Base-by-base conservation (phyloP, 2,797 vertebrate species). In the Brotula barbata region DNA sequence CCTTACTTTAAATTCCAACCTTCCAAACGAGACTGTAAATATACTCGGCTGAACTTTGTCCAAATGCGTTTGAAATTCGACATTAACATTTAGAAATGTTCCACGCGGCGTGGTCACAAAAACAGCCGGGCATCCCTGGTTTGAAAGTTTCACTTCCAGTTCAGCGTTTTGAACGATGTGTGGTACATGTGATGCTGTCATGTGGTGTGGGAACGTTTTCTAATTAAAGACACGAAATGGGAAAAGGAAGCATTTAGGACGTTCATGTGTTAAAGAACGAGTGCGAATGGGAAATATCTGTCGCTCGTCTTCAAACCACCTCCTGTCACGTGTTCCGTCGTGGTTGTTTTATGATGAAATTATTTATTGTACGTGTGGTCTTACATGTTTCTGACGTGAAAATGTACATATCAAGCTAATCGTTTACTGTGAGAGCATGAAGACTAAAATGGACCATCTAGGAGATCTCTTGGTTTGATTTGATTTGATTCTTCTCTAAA, bases 351-450 rank as follows among this genome's bases (percentile, higher is more conserved):
- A 34, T 47, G 40, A 65, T 33, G 13, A 42, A 36, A 55, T 74
- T 81, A 79, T 81, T 81, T 80, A 80, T 53, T 64, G 2, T 45
- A 17, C 22, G 31, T 52, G 22, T 48, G 20, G 23, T 57, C 39
- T 44, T 37, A 58, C 25, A 60, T 52, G 1, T 71, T 44, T 59
- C 50, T 71, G 43, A 58, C 31, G 46, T 43, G 15, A 17, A 58
- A 43, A 49, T 21, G 10, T 36, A 58, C 77, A 71, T 68, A 73
- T 77, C 64, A 49, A 68, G 49, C 21, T 73, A 39, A 68, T 70
- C 51, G 53, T 56, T 47, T 28, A 16, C 48, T 34, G 58, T 54
- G 41, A 52, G 36, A 44, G 45, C 22, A 7, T 10, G 23, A 17
- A 34, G 33, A 59, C 40, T 56, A 45, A 74, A 41, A 56, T 16